Conservation (phyloP, 2,888 invertebrate species). For the Plagiodera versicolora region DNA sequence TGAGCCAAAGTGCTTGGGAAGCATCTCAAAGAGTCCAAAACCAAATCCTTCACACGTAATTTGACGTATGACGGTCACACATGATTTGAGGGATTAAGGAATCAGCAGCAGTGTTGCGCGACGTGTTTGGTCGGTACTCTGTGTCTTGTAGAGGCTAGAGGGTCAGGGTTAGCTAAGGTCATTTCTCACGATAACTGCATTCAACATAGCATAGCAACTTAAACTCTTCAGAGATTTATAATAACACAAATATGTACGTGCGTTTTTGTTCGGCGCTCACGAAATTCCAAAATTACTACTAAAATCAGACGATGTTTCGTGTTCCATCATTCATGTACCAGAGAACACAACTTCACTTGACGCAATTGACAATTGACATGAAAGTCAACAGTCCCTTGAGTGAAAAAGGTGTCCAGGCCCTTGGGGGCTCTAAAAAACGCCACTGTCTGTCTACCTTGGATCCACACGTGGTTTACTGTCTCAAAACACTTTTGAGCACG, state of each 20-base stretch:
- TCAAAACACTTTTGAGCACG: conserved; percentile 26
- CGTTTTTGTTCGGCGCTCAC: conserved; percentile 4
- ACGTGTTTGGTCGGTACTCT: conserved; percentile 26
- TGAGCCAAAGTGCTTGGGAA: no score
- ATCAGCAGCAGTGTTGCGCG: conserved; percentile 1
- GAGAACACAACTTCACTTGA: neutral
- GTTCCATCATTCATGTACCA: neutral
- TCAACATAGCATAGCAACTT: conserved; percentile 55
- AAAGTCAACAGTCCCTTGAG: no score
- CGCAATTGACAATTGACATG: neutral
- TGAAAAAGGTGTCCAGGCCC: no score
- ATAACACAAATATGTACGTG: conserved; percentile 33
- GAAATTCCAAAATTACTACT: conserved; percentile 12
- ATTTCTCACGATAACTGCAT: conserved; percentile 57
- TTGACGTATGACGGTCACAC: no score
- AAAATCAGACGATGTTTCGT: neutral
- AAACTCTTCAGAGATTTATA: conserved; percentile 52
- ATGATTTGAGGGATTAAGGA: neutral
- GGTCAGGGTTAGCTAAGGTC: conserved; percentile 58
- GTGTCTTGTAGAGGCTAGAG: conserved; percentile 45
- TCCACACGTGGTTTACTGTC: conserved; percentile 23
- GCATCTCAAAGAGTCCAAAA: no score
- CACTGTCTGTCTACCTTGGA: no score
- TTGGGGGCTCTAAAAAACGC: conserved; percentile 7
- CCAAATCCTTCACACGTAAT: no score